Percentiles rank a stretch among this genome's conserved stretches.
These are phyloP conservation scores for Chloroceryle inda DNA, from an alignment of 2,797 vertebrate species.

Conservation along the genomic window DNA sequence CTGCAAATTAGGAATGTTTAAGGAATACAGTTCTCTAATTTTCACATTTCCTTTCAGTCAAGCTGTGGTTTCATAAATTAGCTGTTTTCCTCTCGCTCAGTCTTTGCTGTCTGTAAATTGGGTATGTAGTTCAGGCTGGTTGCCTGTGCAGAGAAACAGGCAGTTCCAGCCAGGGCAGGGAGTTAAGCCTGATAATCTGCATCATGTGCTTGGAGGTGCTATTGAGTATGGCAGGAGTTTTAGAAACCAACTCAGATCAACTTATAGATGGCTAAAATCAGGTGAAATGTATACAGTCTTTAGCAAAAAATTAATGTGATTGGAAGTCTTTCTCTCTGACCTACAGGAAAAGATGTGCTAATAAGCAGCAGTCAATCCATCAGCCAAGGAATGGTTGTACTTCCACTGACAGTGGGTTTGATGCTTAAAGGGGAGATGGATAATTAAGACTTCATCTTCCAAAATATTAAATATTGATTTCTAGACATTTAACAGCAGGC, in stretches of 20 bases:
- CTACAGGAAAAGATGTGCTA: constrained; percentile 63
- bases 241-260: not conserved
- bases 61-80: not conserved
- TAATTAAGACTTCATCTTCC: constrained; percentile 82
- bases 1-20: not conserved
- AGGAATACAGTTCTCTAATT: not conserved
- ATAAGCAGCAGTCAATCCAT: constrained; percentile 70
- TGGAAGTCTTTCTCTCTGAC: constrained; percentile 49
- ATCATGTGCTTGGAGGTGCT: not conserved
- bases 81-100: not conserved
- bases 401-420: constrained; percentile 71
- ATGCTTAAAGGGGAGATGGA: constrained; percentile 72
- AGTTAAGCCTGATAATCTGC: not conserved
- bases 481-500: constrained; percentile 79
- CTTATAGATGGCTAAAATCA: not conserved
- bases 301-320: not conserved
- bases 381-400: constrained; percentile 53
- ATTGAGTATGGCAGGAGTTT: not conserved
- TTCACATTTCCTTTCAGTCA: not conserved
- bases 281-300: not conserved
- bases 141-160: not conserved
- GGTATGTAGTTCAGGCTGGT: not conserved
- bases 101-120: not conserved
- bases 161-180: not conserved
- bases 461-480: constrained; percentile 85